phyloP scores from a whole-genome alignment of 1,140 invertebrate species.

The Leptinotarsa undecemlineata region DNA sequence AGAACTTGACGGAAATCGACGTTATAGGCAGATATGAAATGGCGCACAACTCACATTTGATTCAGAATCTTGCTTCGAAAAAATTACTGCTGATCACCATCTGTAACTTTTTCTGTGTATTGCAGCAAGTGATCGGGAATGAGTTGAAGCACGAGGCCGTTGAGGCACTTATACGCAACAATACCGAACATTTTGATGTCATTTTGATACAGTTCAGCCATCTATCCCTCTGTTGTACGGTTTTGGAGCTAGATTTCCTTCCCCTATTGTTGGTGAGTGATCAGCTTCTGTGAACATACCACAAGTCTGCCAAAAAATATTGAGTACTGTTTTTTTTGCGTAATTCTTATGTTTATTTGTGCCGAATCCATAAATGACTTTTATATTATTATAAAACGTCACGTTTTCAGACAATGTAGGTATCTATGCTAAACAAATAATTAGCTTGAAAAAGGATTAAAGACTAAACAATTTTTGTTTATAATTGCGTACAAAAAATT shows the following conservation, averaged over 20 bases:
- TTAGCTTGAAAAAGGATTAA: too few relatives aligned
- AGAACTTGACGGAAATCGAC: slow-evolving; percentile 43
- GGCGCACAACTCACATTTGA: slow-evolving; percentile 11
- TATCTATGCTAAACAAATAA: too few relatives aligned
- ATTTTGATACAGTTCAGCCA: background rate
- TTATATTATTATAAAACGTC: too few relatives aligned
- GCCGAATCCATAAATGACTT: fast-evolving
- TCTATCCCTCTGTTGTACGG: background rate
- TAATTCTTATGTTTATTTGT: too few relatives aligned
- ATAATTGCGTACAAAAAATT: too few relatives aligned
- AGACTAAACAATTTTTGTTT: too few relatives aligned
- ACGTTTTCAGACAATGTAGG: too few relatives aligned
- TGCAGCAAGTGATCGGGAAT: slow-evolving; percentile 26
- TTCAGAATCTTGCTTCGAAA: background rate
- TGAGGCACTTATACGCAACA: background rate
- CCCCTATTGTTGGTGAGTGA: background rate
- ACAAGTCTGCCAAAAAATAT: too few relatives aligned
- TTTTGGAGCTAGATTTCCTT: background rate
- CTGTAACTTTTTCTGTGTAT: background rate
- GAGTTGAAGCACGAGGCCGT: background rate
- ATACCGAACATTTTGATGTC: background rate
- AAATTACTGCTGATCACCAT: background rate
- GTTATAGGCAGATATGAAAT: background rate
- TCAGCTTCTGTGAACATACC: too few relatives aligned
- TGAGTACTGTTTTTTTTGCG: too few relatives aligned